A percentile compares a stretch with the other conserved stretches of the same genome.
Conservation (phyloP, 2,113 vertebrate genomes). For the Accipiter cooperii region DNA sequence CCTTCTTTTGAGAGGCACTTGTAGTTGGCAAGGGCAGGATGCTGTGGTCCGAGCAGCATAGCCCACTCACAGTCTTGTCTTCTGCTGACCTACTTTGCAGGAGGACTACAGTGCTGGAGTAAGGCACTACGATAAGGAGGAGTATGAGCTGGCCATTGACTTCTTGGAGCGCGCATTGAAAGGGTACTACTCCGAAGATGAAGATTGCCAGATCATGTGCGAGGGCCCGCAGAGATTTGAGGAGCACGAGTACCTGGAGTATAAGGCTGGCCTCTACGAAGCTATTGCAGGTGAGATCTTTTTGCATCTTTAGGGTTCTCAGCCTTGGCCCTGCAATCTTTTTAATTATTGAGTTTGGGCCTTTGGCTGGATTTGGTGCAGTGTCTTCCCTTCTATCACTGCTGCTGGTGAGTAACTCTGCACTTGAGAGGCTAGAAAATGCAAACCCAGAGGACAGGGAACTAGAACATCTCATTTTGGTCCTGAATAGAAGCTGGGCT, state of each 20-base stretch:
- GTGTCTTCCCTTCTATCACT: background rate
- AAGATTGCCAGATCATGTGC: constrained; percentile 84
- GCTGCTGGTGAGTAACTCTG: background rate
- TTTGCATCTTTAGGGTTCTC: background rate
- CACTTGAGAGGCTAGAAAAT: background rate
- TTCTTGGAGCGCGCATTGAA: constrained; percentile 83
- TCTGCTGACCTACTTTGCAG: constrained; percentile 59
- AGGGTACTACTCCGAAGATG: constrained; percentile 84
- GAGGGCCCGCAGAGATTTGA: constrained; percentile 86
- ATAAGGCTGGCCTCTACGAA: constrained; percentile 85
- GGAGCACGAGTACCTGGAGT: constrained; percentile 80
- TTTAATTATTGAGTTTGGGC: background rate
- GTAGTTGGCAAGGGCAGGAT: background rate
- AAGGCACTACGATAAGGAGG: constrained; percentile 78
- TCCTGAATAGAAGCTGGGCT: background rate
- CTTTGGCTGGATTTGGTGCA: background rate
- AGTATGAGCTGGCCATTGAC: constrained; percentile 74
- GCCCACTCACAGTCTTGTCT: background rate
- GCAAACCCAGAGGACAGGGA: background rate
- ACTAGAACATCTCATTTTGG: background rate
- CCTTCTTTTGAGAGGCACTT: background rate
- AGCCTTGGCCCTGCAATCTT: background rate
- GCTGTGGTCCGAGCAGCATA: background rate
- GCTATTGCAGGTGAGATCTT: constrained; percentile 86
- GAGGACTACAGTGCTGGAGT: constrained; percentile 81